phyloP scores from a whole-genome alignment of 30 jellyfish, hydroid and myxozoan genomes.

The Cassiopea andromeda region DNA sequence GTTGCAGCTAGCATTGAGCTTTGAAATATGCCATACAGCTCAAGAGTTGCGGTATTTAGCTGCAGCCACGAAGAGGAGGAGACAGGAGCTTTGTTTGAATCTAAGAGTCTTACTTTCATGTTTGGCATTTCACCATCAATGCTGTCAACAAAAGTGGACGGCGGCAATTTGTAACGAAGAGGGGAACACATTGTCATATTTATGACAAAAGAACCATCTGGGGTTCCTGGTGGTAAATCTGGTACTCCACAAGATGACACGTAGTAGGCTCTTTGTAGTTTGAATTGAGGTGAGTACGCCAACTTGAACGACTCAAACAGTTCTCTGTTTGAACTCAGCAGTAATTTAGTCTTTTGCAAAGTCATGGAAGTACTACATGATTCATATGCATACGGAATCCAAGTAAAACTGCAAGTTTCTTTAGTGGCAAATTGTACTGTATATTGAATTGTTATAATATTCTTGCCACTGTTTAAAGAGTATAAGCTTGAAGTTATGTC shows the following conservation, averaged over 20 bases:
- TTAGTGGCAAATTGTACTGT: constrained; percentile 30
- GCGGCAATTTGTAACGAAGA: constrained; percentile 57
- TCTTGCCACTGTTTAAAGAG: constrained; percentile 25
- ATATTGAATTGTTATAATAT: constrained; percentile 26
- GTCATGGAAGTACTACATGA: constrained; percentile 51
- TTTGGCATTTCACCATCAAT: constrained; percentile 73
- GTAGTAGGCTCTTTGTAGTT: constrained; percentile 57
- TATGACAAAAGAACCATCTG: constrained; percentile 24
- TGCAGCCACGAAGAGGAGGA: constrained; percentile 86
- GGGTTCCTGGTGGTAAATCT: constrained; percentile 77
- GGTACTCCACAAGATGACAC: constrained; percentile 79
- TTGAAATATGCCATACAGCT: constrained; percentile 77
- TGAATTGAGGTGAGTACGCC: constrained; percentile 29
- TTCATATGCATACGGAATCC: constrained; percentile 40
- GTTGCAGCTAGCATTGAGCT: constrained; percentile 49
- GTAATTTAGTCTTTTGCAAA: constrained; percentile 46
- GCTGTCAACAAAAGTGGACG: constrained; percentile 74
- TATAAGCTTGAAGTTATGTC: constrained; percentile 50
- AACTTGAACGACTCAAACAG: constrained; percentile 14
- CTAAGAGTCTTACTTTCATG: constrained; percentile 64
- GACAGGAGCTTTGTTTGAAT: constrained; percentile 35
- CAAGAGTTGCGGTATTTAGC: constrained; percentile 82
- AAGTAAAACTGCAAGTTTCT: constrained; percentile 54
- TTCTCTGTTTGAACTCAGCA: not conserved
- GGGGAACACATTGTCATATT: constrained; percentile 78